Evolutionary conservation across 92 coral and sea anemone genomes (phyloP), one percentile per base, ranked within the genome.

Genomic region (Virgularia gustaviana): DNA sequence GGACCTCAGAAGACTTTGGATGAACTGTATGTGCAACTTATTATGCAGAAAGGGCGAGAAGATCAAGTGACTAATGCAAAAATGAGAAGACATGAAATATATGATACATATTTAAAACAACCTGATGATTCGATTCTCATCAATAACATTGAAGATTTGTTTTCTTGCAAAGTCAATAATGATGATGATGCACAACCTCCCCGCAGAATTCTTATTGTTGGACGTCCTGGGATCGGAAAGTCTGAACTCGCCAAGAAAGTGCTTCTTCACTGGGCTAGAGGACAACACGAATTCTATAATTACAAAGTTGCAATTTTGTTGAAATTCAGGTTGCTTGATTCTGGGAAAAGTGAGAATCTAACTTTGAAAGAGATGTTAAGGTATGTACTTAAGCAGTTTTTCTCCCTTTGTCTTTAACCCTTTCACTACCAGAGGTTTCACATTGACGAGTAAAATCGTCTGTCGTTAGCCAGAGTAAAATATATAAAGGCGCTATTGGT

Each of bases 161-260:
- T 85, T 60, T 53, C 37, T 60, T 74, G 79, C 35, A 75, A 79
- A 24, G 15, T 30, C 55, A 70, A 79, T 45, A 73, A 57, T 34
- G n/a, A 4, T 34, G 79, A 80, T 27, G n/a, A n/a, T n/a, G n/a
- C n/a, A n/a, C n/a, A n/a, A n/a, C n/a, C n/a, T n/a, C n/a, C n/a
- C n/a, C 84, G 51, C 3, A 80, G 43, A 36, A 85, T 80, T 45
- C 85, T 85, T 3, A 37, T 57, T 9, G 45, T 85, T 35, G 85
- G 85, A 16, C 78, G 89, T 47, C 85, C 89, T 0, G 89, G 89
- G n/a, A 75, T 85, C 43, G 89, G 89, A 52, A 85, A 81, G 49
- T 56, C 89, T 53, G 57, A 80, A 8, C 51, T 85, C 12, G 70
- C 79, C 13, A 34, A 64, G 71, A 85, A 76, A 37, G 27, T 85